These are phyloP conservation scores for Zaprionus lineosus DNA, from an alignment of 2,888 invertebrate genomes.

Conservation along the genomic window DNA sequence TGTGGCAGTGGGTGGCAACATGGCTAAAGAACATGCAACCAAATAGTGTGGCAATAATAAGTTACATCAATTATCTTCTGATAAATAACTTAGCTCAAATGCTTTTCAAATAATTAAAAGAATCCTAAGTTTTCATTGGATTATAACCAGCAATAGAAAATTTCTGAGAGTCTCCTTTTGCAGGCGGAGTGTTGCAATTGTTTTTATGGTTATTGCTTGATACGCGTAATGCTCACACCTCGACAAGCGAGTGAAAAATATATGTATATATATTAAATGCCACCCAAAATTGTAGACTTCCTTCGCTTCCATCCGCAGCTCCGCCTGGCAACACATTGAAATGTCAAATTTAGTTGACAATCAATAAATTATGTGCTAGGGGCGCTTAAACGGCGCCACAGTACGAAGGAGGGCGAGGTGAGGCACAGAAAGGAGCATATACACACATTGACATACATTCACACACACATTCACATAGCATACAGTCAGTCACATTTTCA, in stretches of 20 bases:
- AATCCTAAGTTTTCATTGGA: conserved; percentile 64
- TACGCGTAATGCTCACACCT: conserved; percentile 81
- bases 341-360: conserved; percentile 82
- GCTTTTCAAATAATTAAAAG: too few species aligned
- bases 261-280: conserved; percentile 72
- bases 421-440: neutral
- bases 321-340: conserved; percentile 76
- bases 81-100: too few species aligned
- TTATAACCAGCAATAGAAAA: conserved; percentile 80
- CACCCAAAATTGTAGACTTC: conserved; percentile 8
- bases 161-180: conserved; percentile 75
- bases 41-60: too few species aligned
- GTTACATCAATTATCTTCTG: too few species aligned
- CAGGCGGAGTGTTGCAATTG: conserved; percentile 17
- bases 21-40: too few species aligned
- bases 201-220: conserved; percentile 34
- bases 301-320: neutral
- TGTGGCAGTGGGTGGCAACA: too few species aligned
- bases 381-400: conserved; percentile 80
- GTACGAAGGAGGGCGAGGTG: neutral
- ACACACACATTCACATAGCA: conserved; percentile 21
- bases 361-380: conserved; percentile 81
- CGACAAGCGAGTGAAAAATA: conserved; percentile 64
- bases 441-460: conserved; percentile 1
- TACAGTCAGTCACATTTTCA: conserved; percentile 62